Conservation (phyloP, 2,888 invertebrate species). For the Amorpha juglandis region DNA sequence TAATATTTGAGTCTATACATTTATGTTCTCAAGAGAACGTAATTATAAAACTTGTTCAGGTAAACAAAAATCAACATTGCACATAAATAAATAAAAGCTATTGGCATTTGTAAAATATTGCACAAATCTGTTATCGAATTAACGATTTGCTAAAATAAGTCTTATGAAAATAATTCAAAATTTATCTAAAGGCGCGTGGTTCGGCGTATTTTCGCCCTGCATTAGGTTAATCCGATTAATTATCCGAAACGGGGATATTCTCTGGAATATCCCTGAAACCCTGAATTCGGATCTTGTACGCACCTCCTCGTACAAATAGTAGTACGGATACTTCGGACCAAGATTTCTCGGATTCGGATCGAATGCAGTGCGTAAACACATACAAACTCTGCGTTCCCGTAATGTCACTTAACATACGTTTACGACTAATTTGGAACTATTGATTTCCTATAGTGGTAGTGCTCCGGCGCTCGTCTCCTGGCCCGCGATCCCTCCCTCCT, state of each 20-base stretch:
- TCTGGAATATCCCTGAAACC: too few relatives aligned
- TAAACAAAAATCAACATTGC: conserved; percentile 18
- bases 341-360: too few relatives aligned
- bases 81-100: conserved; percentile 18
- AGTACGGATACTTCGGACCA: too few relatives aligned
- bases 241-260: too few relatives aligned
- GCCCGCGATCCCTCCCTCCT: background rate
- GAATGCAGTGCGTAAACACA: too few relatives aligned
- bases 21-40: background rate
- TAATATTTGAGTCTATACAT: background rate
- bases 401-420: background rate
- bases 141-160: conserved; percentile 28
- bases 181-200: conserved; percentile 16
- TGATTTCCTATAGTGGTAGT: background rate
- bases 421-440: conserved; percentile 3
- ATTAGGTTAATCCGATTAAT: too few relatives aligned
- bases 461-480: background rate
- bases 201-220: too few relatives aligned
- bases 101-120: conserved; percentile 43
- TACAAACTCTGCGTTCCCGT: background rate
- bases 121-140: conserved; percentile 48
- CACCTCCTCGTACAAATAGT: too few relatives aligned
- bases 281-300: too few relatives aligned
- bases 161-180: conserved; percentile 21
- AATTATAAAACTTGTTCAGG: conserved; percentile 17